Evolutionary conservation across 2,888 invertebrate species (phyloP).

Genomic region (Eupelmus urozonus): DNA sequence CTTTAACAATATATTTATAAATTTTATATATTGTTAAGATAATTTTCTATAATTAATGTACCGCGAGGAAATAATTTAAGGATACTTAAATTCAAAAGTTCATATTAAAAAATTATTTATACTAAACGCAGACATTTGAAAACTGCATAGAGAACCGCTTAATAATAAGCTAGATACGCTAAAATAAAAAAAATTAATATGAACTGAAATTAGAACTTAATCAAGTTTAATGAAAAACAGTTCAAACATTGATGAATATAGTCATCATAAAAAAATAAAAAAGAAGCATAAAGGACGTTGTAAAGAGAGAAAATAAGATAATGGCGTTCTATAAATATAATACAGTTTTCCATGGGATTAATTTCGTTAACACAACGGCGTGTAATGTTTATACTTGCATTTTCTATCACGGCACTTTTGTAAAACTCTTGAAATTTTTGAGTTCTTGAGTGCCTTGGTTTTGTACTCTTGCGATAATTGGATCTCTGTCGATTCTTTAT

Average conservation of each 20-base stretch:
- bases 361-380: not conserved
- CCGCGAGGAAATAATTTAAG: not conserved
- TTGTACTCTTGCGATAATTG: slow-evolving; percentile 34
- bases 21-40: not conserved
- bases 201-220: not conserved
- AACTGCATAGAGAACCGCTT: not conserved
- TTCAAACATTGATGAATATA: not conserved
- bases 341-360: not conserved
- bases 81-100: not conserved
- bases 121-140: not conserved
- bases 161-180: slow-evolving; percentile 7
- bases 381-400: slow-evolving; percentile 18
- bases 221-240: not conserved
- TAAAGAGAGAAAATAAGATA: not conserved
- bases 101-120: not conserved
- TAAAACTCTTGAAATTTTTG: not conserved
- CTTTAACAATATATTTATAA: not conserved
- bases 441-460: slow-evolving; percentile 28
- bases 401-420: slow-evolving; percentile 12
- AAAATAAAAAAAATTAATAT: slow-evolving; percentile 12
- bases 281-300: not conserved
- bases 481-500: slow-evolving; percentile 18
- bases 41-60: not conserved
- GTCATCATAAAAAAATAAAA: not conserved
- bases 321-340: not conserved